phyloP scores from a whole-genome alignment of 1,140 invertebrate species.

The Neuroterus valhalla region DNA sequence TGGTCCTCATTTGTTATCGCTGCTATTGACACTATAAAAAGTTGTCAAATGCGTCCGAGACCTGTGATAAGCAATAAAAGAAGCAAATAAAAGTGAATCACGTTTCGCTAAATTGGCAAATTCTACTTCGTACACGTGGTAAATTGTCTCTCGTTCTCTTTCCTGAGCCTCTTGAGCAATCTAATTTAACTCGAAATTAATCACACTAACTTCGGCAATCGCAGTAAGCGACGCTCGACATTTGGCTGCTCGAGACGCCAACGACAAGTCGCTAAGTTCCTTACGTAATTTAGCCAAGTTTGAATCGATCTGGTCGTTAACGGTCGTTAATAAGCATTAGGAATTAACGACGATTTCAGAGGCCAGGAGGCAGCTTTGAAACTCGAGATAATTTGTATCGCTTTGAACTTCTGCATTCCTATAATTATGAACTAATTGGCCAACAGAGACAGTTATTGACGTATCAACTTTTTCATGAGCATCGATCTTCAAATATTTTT shows the following conservation, averaged over 20 bases:
- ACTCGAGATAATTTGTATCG: conserved; percentile 14
- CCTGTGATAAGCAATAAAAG: too few species aligned
- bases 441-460: background rate
- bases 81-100: background rate
- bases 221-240: conserved; percentile 32
- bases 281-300: conserved; percentile 16
- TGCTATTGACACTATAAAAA: too few species aligned
- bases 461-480: background rate
- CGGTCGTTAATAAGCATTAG: conserved; percentile 23
- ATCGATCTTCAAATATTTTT: too few species aligned
- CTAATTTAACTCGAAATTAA: conserved; percentile 45
- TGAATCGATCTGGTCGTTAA: conserved; percentile 26
- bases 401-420: background rate
- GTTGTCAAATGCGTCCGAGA: too few species aligned
- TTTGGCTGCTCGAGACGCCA: conserved; percentile 26
- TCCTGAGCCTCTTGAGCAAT: conserved; percentile 27
- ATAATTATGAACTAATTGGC: background rate
- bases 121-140: conserved; percentile 26
- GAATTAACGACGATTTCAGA: conserved; percentile 29
- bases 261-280: conserved; percentile 27
- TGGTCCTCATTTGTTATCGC: too few species aligned
- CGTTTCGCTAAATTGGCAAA: conserved; percentile 16
- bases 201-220: conserved; percentile 50
- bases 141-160: conserved; percentile 34
- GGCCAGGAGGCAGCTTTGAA: background rate